Conservation (phyloP, 2,797 vertebrate genomes). For the Huso huso region DNA sequence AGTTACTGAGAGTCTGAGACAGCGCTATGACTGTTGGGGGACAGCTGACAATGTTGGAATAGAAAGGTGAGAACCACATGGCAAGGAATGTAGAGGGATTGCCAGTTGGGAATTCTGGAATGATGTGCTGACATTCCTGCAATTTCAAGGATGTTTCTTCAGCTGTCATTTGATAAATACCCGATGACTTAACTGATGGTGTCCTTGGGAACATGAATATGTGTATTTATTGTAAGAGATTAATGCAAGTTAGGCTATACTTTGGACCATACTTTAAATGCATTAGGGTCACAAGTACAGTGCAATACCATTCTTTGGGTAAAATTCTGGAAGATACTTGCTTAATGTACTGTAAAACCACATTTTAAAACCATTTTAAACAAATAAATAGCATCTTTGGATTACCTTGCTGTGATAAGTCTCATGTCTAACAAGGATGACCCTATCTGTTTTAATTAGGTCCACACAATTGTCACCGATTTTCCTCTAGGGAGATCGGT, state of each 20-base stretch:
- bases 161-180: slow-evolving; percentile 40
- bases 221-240: too few relatives aligned
- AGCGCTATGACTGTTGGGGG: background rate
- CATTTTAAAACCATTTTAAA: too few relatives aligned
- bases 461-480: too few relatives aligned
- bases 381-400: too few relatives aligned
- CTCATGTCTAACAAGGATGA: too few relatives aligned
- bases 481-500: too few relatives aligned
- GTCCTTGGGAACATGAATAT: too few relatives aligned
- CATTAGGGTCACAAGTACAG: background rate
- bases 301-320: background rate
- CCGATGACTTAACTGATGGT: background rate
- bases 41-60: slow-evolving; percentile 1
- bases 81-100: slow-evolving; percentile 14
- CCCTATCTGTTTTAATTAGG: too few relatives aligned
- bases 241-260: too few relatives aligned
- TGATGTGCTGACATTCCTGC: slow-evolving; percentile 22
- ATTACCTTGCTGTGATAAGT: too few relatives aligned
- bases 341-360: too few relatives aligned
- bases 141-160: slow-evolving; percentile 44
- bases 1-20: background rate
- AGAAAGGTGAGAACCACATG: slow-evolving; percentile 48
- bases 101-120: slow-evolving; percentile 4
- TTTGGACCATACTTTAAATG: too few relatives aligned
- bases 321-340: background rate